phyloP scores from a whole-genome alignment of 2,797 vertebrate species.

The Tympanoctomys barrerae region DNA sequence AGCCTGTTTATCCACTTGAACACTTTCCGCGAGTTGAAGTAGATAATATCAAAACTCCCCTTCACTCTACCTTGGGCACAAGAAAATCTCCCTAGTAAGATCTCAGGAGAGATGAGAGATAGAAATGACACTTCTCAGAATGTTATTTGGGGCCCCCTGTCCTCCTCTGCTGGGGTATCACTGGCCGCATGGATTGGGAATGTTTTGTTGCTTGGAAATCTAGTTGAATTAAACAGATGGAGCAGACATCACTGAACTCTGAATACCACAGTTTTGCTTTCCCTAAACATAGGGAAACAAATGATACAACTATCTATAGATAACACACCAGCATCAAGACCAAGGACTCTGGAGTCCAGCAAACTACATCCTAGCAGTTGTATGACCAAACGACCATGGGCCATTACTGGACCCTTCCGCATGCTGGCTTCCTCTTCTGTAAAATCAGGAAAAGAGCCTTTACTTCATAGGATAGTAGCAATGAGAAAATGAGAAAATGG shows the following conservation, averaged over 20 bases:
- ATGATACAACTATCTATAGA: not conserved
- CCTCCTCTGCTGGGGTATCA: slow-evolving; percentile 28
- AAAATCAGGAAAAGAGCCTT: not conserved
- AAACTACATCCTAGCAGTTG: not conserved
- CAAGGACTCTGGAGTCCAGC: not conserved
- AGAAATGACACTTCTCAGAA: not conserved
- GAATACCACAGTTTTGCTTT: not conserved
- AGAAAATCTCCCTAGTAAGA: not conserved
- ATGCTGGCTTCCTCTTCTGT: not conserved
- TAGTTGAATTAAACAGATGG: not conserved
- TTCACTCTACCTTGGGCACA: not conserved
- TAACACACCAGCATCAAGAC: not conserved
- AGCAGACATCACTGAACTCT: not conserved
- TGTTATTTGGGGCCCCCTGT: not conserved
- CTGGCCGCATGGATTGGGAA: not conserved
- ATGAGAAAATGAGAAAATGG: not conserved
- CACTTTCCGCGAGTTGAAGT: not conserved
- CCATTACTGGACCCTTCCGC: not conserved
- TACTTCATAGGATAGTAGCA: not conserved
- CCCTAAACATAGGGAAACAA: not conserved
- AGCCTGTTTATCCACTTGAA: not conserved
- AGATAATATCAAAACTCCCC: not conserved
- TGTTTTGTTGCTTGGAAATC: not conserved
- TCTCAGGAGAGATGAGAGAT: not conserved
- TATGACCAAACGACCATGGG: not conserved